These are phyloP conservation scores for Olivierus martensii DNA, from an alignment of 1,140 invertebrate genomes.

Conservation along the genomic window DNA sequence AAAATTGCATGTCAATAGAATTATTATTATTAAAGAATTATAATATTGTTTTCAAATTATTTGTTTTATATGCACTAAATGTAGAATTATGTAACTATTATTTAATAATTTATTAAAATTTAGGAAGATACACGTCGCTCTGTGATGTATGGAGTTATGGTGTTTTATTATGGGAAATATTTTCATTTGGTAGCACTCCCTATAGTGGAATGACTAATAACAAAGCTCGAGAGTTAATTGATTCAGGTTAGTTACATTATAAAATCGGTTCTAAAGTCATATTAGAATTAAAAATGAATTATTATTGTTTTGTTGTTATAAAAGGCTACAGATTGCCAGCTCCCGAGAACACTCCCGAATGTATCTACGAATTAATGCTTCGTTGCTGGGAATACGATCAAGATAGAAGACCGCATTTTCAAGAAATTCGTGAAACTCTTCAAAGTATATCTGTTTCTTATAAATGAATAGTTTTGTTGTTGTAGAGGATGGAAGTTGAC, in stretches of 20 bases:
- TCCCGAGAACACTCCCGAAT: slow-evolving; percentile 66
- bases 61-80: no score
- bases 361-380: slow-evolving; percentile 68
- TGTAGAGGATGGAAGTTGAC: no score
- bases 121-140: slow-evolving; percentile 88
- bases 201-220: slow-evolving; percentile 88
- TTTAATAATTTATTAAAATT: no score
- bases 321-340: slow-evolving; percentile 84
- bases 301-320: slow-evolving; percentile 3
- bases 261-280: slow-evolving; percentile 7
- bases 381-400: slow-evolving; percentile 88
- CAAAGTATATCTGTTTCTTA: slow-evolving; percentile 8
- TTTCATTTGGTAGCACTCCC: slow-evolving; percentile 80
- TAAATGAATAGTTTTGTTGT: no score
- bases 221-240: slow-evolving; percentile 82
- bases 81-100: no score
- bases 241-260: slow-evolving; percentile 47
- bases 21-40: no score
- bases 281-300: background rate
- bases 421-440: slow-evolving; percentile 44
- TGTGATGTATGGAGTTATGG: slow-evolving; percentile 99
- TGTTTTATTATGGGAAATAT: slow-evolving; percentile 93
- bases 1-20: no score
- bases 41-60: no score
- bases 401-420: slow-evolving; percentile 79